These are phyloP conservation scores for Psilanteris sp. DNA, from an alignment of 1,140 invertebrate genomes.

Conservation along the genomic window DNA sequence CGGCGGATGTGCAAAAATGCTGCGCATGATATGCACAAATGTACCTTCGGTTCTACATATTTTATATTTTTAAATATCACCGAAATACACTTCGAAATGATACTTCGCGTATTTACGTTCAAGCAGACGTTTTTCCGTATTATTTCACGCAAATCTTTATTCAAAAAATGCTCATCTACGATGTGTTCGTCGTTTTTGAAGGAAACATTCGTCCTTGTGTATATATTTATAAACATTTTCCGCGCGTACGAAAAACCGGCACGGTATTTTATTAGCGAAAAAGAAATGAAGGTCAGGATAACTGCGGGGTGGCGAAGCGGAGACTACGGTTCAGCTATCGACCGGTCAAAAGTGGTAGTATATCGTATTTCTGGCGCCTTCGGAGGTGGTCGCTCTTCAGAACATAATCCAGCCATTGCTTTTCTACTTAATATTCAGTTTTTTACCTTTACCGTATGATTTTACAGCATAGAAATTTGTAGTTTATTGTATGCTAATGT, in stretches of 20 bases:
- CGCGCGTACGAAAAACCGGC: too few species aligned
- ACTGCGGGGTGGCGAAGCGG: constrained; percentile 21
- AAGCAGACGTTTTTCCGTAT: too few species aligned
- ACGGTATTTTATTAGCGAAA: constrained; percentile 7
- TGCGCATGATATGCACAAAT: constrained; percentile 28
- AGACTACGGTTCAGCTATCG: constrained; percentile 77
- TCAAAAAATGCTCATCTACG: too few species aligned
- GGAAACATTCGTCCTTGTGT: too few species aligned
- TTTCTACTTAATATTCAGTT: constrained; percentile 8
- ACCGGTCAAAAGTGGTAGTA: constrained; percentile 70
- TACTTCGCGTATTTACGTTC: too few species aligned
- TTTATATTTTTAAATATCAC: constrained; percentile 51
- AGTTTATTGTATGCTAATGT: too few species aligned
- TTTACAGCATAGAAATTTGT: too few species aligned
- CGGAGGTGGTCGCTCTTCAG: constrained; percentile 17
- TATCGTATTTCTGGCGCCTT: constrained; percentile 66
- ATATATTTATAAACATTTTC: too few species aligned
- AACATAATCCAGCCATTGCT: constrained; percentile 6
- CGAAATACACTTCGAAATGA: constrained; percentile 17
- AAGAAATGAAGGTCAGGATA: constrained; percentile 17
- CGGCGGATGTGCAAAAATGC: constrained; percentile 53
- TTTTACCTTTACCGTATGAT: background rate
- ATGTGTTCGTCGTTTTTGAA: too few species aligned
- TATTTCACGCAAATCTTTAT: too few species aligned
- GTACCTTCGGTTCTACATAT: constrained; percentile 31